A percentile compares a stretch with the other conserved stretches of the same genome.
Conservation (phyloP, 2,797 vertebrate species). For the Amphiprion clarkii region DNA sequence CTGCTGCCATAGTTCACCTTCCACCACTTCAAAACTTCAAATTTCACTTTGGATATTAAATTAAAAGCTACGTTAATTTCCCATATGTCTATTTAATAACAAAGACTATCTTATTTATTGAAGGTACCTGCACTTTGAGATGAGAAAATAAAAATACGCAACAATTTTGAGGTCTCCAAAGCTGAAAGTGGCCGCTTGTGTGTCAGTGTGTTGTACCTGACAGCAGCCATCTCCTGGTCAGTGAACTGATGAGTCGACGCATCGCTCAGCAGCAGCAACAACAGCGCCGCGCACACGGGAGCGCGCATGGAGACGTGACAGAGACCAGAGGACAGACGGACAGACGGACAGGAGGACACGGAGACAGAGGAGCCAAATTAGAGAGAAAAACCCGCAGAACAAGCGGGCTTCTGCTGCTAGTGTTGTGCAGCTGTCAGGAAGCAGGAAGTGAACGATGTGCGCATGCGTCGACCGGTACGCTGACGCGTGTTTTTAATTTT, state of each 20-base stretch:
- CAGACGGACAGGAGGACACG: no score
- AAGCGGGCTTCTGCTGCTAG: no score
- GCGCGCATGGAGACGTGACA: constrained; percentile 57
- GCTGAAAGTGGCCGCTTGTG: background rate
- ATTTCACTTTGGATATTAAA: no score
- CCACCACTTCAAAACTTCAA: no score
- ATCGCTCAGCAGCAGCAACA: constrained; percentile 38
- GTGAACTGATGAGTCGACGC: constrained; percentile 61
- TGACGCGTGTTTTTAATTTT: constrained; percentile 16
- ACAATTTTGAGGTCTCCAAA: no score
- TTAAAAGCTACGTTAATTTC: no score
- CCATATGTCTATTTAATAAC: no score
- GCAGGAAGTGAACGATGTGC: constrained; percentile 41
- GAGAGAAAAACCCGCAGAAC: background rate
- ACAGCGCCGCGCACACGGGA: constrained; percentile 30
- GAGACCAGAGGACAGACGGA: background rate
- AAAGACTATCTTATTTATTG: no score
- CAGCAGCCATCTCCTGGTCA: constrained; percentile 55
- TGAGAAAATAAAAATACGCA: no score
- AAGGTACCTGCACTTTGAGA: no score
- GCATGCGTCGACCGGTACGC: constrained; percentile 50
- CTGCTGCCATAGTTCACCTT: no score
- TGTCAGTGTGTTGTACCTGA: constrained; percentile 55
- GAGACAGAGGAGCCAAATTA: background rate
- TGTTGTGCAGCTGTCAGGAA: constrained; percentile 34